Base-by-base conservation (phyloP, 2,888 invertebrate genomes). In the Tenthredo mesomela region DNA sequence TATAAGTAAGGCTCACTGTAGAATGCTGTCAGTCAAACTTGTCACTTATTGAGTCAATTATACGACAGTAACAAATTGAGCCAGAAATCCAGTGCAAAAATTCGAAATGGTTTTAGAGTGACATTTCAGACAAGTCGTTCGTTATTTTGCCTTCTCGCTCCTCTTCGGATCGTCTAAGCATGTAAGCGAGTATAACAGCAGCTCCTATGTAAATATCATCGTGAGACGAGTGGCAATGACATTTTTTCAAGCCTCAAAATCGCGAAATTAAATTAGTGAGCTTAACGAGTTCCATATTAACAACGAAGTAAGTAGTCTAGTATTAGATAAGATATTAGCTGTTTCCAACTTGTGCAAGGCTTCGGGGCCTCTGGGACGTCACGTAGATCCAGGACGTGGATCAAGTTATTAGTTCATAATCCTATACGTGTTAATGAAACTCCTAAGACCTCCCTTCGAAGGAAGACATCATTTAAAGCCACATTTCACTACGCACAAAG, bases 341-440 rank as follows among this genome's bases (percentile, higher is more conserved):
- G 33, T 77, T 77, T 58, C 78, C 78, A 80, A 80, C 40, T 80
- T 73, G 50, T 6, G 70, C 82, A 77, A 85, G 85, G 82, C 87
- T 80, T 78, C 50, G 61, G 86, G 86, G 86, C 77, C 67, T 70
- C 47, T 50, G 82, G 70, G 70, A 83, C 71, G 80, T 67, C 86
- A 84, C 82, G 84, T 82, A 75, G 70, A 86, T 87, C 86, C 87
- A 40, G 37, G 84, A 84, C 82, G 83, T 37, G 86, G 54, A 84
- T 80, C 85, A 84, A 86, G 88, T 89, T 89, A 89, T 88, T 89
- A 89, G 88, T 89, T 86, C 86, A 88, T 88, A 88, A 87, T 87
- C 86, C 86, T 86, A 84, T 82, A 87, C 87, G 86, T 86, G 87
- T 86, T 89, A 88, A 89, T 88, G 89, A 88, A 89, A 87, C 82